These are phyloP conservation scores for Elephas maximus DNA, from an alignment of 2,113 vertebrate species.

Conservation along the genomic window DNA sequence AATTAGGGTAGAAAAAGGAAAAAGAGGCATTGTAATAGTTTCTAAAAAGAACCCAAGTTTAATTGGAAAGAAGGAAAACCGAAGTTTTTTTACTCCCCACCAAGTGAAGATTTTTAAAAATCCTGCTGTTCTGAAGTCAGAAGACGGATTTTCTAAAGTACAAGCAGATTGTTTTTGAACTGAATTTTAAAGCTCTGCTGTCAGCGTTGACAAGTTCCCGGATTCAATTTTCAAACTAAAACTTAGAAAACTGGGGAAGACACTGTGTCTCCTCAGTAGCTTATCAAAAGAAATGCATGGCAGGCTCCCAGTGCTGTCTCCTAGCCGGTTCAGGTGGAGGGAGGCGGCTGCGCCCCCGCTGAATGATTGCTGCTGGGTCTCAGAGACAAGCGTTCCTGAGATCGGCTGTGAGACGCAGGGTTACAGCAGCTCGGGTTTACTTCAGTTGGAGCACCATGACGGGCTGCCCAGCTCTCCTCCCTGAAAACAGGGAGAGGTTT, in stretches of 20 bases:
- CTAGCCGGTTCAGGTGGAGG: not conserved
- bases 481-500: not conserved
- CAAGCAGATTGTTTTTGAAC: constrained; percentile 83
- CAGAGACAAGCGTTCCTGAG: not conserved
- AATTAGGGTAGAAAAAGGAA: not conserved
- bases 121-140: constrained; percentile 75
- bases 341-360: not conserved
- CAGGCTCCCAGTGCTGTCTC: not conserved
- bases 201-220: constrained; percentile 82
- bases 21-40: not conserved
- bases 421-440: not conserved
- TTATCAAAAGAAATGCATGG: constrained; percentile 74
- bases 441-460: not conserved
- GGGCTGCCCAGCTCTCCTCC: not conserved
- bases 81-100: constrained; percentile 52
- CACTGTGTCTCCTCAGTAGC: constrained; percentile 65
- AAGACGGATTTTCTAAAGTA: constrained; percentile 78
- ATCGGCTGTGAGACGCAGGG: not conserved
- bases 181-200: constrained; percentile 81
- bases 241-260: constrained; percentile 79
- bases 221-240: constrained; percentile 82
- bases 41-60: constrained; percentile 57
- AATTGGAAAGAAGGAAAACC: constrained; percentile 74
- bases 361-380: not conserved
- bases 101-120: constrained; percentile 75